Evolutionary conservation across 2,888 invertebrate species (phyloP).

Genomic region (Apomyelois bistriatella): DNA sequence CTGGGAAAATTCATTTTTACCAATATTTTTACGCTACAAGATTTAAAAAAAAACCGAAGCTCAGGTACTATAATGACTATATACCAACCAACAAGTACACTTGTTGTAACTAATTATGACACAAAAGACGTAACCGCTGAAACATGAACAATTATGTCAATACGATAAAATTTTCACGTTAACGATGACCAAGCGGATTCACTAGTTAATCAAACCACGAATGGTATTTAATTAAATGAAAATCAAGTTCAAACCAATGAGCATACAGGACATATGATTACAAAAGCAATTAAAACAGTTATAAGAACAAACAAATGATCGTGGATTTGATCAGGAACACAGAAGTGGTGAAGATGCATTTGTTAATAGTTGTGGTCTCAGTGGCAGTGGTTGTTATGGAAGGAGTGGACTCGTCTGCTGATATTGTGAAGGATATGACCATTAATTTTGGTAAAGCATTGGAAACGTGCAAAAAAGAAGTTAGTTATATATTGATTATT

Average conservation of each 20-base stretch:
- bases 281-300: neutral
- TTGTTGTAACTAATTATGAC: neutral
- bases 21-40: too few relatives aligned
- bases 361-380: conserved; percentile 20
- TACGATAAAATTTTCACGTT: neutral
- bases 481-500: conserved; percentile 17
- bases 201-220: neutral
- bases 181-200: neutral
- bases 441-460: conserved; percentile 39
- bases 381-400: conserved; percentile 22
- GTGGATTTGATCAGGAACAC: neutral
- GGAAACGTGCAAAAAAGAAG: conserved; percentile 44
- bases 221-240: neutral
- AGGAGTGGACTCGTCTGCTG: conserved; percentile 34
- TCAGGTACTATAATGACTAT: too few relatives aligned
- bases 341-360: conserved; percentile 1
- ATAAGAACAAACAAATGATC: neutral
- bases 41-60: too few relatives aligned
- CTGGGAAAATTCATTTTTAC: too few relatives aligned
- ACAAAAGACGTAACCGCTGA: neutral
- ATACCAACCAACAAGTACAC: too few relatives aligned
- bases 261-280: neutral
- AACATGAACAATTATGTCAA: neutral
- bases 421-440: conserved; percentile 37
- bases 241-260: neutral